Percentiles rank a stretch among this genome's conserved stretches.
Conservation (phyloP, 1,140 invertebrate genomes). For the Hetaerina americana region DNA sequence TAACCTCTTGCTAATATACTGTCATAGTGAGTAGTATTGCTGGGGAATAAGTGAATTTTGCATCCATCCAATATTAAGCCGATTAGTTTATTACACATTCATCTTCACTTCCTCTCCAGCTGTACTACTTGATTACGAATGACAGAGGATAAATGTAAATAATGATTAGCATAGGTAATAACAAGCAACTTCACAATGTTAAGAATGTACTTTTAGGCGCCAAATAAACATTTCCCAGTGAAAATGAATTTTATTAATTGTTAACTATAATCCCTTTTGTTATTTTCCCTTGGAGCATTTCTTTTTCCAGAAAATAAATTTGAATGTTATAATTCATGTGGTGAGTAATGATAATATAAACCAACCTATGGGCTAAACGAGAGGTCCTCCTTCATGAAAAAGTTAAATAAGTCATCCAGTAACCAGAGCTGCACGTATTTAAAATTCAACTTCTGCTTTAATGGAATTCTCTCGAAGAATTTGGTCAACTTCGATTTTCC, state of each 20-base stretch:
- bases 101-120: background rate
- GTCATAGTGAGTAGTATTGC: background rate
- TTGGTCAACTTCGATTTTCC: too few species aligned
- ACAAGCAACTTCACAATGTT: background rate
- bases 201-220: background rate
- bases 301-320: too few species aligned
- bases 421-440: too few species aligned
- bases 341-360: too few species aligned
- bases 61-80: background rate
- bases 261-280: too few species aligned
- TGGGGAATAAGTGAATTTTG: background rate
- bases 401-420: too few species aligned
- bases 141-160: background rate
- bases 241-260: background rate
- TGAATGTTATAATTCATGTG: too few species aligned
- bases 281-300: too few species aligned
- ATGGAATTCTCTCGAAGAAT: too few species aligned
- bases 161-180: background rate
- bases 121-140: background rate
- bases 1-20: background rate
- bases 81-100: background rate
- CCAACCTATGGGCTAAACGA: too few species aligned
- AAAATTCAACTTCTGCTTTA: too few species aligned
- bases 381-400: too few species aligned
- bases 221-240: background rate